Evolutionary conservation across 2,797 vertebrate species (phyloP), one percentile per base, ranked within the genome.

Genomic region (Acridotheres tristis): DNA sequence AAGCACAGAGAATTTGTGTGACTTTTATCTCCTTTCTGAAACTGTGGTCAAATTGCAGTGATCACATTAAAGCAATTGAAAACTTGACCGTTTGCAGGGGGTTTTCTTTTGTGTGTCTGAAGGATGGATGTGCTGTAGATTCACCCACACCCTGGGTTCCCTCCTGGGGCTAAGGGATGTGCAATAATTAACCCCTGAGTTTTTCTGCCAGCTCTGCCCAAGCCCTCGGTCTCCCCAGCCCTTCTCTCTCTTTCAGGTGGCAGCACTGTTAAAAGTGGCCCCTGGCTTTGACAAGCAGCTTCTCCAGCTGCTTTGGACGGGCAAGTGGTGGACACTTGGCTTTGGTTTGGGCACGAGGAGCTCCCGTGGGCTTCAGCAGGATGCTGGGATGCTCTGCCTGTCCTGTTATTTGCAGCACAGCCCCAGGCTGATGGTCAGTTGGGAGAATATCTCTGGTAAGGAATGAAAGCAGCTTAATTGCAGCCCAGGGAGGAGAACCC

Each of bases 51-150:
- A 48, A 57, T 74, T 82, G 88, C 90, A 84, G 79, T 53, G 93
- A 96, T 97, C 96, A 96, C 94, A 97, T 97, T 97, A 94, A 96
- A 97, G 71, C 23, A 9, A 78, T 85, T 93, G 81, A 93, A 95
- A 97, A 93, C 79, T 40, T 59, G 69, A 71, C 62, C 79, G 54
- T 54, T 92, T 94, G 85, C 79, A 92, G 73, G 90, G 90, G 42
- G 88, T 86, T 95, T 96, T 94, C 85, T 93, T 89, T 66, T 11
- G 34, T 68, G 51, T 75, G 73, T 51, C 38, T 40, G 61, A 58
- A 76, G 66, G 75, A 21, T 66, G 66, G 75, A 19, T 62, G 55
- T 76, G 51, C 83, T 23, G 13, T 19, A 40, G 80, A 4, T 77
- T 83, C 17, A 40, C 54, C 67, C 68, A 79, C 67, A 27, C 43